Evolutionary conservation across 2,888 invertebrate genomes (phyloP), one percentile per base, ranked within the genome.

Genomic region (Cantharis rufa): DNA sequence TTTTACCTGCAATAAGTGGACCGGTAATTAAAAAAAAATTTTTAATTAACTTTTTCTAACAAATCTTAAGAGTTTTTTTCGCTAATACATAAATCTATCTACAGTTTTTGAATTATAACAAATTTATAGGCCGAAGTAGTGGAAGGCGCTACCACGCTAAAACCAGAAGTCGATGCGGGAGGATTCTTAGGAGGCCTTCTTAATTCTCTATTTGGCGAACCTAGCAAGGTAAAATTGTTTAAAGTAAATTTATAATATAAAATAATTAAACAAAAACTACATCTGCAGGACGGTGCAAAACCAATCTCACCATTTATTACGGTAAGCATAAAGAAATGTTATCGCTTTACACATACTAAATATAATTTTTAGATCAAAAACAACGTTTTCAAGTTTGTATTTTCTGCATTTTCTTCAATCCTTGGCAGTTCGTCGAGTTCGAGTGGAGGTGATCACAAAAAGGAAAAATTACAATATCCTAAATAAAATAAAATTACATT

Each of bases 1-100:
- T 88, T 64, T 81, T 89, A 71, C 89, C 89, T 79, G 88, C 86
- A 80, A 82, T 88, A 81, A 87, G 87, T 82, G 88, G 82, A 74
- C 87, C 88, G 84, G 89, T 88, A 85, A 88, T 63, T 13, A 32
- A 28, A 28, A 28, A 28, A 10, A 13, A n/a, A 24, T 48, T 48
- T 18, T 48, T 48, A n/a, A 48, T 48, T n/a, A n/a, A 48, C n/a
- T 32, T 32, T 32, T 32, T 32, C 32, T 32, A 32, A 32, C 3
- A 13, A 13, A 11, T 11, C 32, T 32, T 28, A 11, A 11, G 11
- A 11, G 28, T 28, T 28, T 28, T 28, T 11, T 18, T 2, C 0
- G 3, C 3, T 18, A 18, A 0, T 18, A 18, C n/a, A n/a, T n/a
- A n/a, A n/a, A n/a, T 18, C 1, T 18, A 18, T 2, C 18, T 18